Evolutionary conservation across 2,888 invertebrate species (phyloP), one percentile per base, ranked within the genome.

Genomic region (Tholera decimalis): DNA sequence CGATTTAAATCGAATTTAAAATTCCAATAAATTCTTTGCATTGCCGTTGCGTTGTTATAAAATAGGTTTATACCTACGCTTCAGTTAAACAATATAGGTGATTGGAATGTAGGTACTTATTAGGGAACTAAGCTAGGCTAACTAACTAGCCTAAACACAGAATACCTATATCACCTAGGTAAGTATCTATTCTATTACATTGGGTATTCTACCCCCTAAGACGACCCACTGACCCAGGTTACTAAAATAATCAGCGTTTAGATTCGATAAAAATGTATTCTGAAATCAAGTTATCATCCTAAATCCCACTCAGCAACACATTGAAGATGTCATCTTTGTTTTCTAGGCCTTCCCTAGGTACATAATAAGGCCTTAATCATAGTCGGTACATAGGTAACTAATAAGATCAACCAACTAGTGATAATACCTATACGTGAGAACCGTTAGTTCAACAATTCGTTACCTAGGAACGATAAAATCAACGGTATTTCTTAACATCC

Each of bases 401-500:
- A 61, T 56, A 57, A 58, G 15, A 50, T 58, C 61, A 41, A 39
- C 51, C 35, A 11, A 47, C 44, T 62, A 60, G 55, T 51, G 51
- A 69, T 67, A 58, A 58, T 43, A 69, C 56, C 60, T 78, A 58
- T 43, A 69, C 56, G 63, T 78, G 73, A 63, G 71, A 76, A 76
- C 69, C 37, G 54, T 53, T 60, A 46, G n/a, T 26, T 65, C 9
- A 62, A 77, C 77, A 72, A 80, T 77, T 67, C 65, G 71, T 65
- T 76, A 65, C 65, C 13, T 58, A 75, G 55, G 26, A 75, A 75
- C 58, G 58, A 58, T 58, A 74, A 65, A 43, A 74, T 43, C 61
- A 54, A 61, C 61, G 44, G 54, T 49, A 41, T 39, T 33, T 28
- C 20, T 18, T 44, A 57, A 39, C 41, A 56, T 47, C 30, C 30